Base-by-base conservation (phyloP, 2,888 invertebrate genomes). In the Alloscopus bannaensis region DNA sequence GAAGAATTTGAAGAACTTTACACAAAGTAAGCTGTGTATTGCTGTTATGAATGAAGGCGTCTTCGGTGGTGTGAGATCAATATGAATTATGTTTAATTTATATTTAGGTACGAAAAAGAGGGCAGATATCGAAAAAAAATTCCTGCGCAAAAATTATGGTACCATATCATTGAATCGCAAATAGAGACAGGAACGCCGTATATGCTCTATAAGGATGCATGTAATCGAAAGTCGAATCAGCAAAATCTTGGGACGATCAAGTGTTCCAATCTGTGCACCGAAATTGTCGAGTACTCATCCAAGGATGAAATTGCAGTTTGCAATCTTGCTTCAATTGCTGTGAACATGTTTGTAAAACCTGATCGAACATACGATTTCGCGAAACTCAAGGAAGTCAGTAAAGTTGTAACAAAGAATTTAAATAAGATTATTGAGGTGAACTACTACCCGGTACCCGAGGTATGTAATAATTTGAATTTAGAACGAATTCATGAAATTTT, bases 181-280 rank as follows among this genome's bases (percentile, higher is more conserved):
- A 95, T 97, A 2, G 99, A 99, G 91, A 99, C 99, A 1, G 99
- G 99, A 16, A 97, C 96, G 3, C 99, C 99, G 0, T 99, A 97
- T 88, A 98, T 99, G 96, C 89, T 96, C 0, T 97, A 96, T 88
- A 97, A 97, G 89, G 99, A 99, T 89, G 92, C 97, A 2, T 98
- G 99, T 87, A 99, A 99, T 88, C 90, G 94, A 0, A 99, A 99
- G 89, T 96, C 96, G 79, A 99, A 99, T 88, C 99, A 99, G 87
- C 94, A 99, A 88, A 98, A 99, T 89, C 90, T 99, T 76, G 99
- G 99, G 16, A 99, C 99, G 0, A 99, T 99, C 85, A 98, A 97
- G 89, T 96, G 98, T 88, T 97, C 97, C 86, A 99, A 99, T 88
- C 90, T 99, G 42, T 99, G 99, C 88, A 99, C 99, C 0, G 99